Conservation (phyloP, 2,888 invertebrate species). For the Aspidiotus destructor region DNA sequence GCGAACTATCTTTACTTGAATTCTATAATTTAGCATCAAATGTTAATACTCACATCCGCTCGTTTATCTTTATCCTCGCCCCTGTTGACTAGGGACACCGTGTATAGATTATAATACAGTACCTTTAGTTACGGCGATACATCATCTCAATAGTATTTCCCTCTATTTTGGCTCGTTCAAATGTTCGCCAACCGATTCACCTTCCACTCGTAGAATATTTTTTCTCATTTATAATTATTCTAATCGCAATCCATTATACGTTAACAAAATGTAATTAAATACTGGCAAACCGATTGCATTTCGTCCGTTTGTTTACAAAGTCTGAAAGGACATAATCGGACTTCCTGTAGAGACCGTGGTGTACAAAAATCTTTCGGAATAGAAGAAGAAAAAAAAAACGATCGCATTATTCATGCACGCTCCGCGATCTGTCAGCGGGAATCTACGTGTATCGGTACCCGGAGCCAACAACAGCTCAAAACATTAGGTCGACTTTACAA, state of each 20-base stretch:
- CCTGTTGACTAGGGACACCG: too few relatives aligned
- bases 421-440: constrained; percentile 20
- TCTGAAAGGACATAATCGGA: constrained; percentile 23
- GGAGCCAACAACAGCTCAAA: neutral
- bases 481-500: too few relatives aligned
- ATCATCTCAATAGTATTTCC: too few relatives aligned
- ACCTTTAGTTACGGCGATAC: too few relatives aligned
- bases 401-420: constrained; percentile 5
- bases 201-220: too few relatives aligned
- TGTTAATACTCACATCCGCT: too few relatives aligned
- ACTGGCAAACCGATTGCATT: constrained; percentile 21
- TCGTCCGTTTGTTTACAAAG: constrained; percentile 26
- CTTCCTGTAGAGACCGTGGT: constrained; percentile 17
- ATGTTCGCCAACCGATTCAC: too few relatives aligned
- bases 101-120: too few relatives aligned
- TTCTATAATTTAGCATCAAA: too few relatives aligned
- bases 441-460: constrained; percentile 12
- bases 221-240: constrained; percentile 3
- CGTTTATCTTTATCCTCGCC: too few relatives aligned
- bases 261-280: constrained; percentile 23
- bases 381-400: neutral
- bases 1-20: too few relatives aligned
- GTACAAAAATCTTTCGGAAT: constrained; percentile 15
- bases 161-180: too few relatives aligned
- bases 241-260: constrained; percentile 28